Conservation (phyloP, 2,113 vertebrate species). For the Nannobrachium achirus region DNA sequence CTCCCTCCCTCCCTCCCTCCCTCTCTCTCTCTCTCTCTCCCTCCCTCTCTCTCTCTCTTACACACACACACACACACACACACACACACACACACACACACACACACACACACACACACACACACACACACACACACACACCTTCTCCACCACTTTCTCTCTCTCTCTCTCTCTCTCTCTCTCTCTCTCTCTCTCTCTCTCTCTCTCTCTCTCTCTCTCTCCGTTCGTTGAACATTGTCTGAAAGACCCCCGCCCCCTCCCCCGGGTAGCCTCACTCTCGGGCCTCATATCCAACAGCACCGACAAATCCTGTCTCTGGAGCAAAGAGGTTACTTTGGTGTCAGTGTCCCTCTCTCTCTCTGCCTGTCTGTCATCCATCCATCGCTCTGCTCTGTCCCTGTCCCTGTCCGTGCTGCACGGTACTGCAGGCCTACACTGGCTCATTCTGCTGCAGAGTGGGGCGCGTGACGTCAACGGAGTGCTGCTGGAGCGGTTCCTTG, state of each 20-base stretch:
- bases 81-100: too few species aligned
- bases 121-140: too few species aligned
- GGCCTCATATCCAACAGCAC: too few species aligned
- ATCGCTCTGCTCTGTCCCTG: neutral
- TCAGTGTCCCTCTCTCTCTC: neutral
- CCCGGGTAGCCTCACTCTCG: too few species aligned
- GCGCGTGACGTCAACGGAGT: constrained; percentile 79
- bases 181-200: neutral
- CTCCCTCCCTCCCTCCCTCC: too few species aligned
- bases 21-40: constrained; percentile 1
- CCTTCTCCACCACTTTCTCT: too few species aligned
- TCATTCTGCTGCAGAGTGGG: constrained; percentile 78
- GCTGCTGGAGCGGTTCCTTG: constrained; percentile 75
- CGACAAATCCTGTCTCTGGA: too few species aligned
- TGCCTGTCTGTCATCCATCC: neutral
- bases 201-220: neutral
- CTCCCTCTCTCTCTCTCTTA: constrained; percentile 10
- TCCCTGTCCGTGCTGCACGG: neutral
- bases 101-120: too few species aligned
- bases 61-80: too few species aligned
- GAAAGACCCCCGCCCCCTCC: too few species aligned
- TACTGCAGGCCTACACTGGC: constrained; percentile 68
- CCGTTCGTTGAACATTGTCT: too few species aligned
- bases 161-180: too few species aligned
- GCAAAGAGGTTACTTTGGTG: neutral